Evolutionary conservation across 2,888 invertebrate genomes (phyloP).

Genomic region (Nasonia oneida): DNA sequence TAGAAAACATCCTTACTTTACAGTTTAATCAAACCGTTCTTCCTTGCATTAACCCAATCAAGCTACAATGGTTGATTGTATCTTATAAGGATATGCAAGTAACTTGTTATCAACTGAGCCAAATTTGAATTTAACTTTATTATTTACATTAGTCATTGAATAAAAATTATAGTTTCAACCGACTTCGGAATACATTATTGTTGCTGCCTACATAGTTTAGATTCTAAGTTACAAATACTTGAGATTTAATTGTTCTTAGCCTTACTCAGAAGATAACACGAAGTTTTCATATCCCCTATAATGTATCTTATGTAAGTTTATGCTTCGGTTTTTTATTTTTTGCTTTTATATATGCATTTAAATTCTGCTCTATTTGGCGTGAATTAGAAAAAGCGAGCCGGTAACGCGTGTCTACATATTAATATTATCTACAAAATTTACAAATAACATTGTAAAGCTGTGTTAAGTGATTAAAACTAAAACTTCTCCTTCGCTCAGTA

Average conservation of each 20-base stretch:
- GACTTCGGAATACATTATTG: background rate
- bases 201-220: conserved; percentile 6
- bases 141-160: conserved; percentile 13
- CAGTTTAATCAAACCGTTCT: conserved; percentile 19
- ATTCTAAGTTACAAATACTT: conserved; percentile 4
- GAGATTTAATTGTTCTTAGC: background rate
- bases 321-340: conserved; percentile 29
- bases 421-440: conserved; percentile 71
- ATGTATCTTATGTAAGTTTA: conserved; percentile 36
- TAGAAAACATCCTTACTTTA: conserved; percentile 33
- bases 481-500: background rate
- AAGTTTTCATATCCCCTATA: conserved; percentile 35
- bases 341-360: conserved; percentile 10
- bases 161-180: background rate
- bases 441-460: conserved; percentile 67
- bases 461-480: conserved; percentile 46
- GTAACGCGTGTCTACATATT: conserved; percentile 4
- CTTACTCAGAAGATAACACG: conserved; percentile 24
- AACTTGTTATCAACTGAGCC: conserved; percentile 28
- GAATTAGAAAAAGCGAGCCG: conserved; percentile 43
- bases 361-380: conserved; percentile 33
- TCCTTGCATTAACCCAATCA: conserved; percentile 24
- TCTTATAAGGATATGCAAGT: conserved; percentile 26
- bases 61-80: conserved; percentile 32
- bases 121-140: conserved; percentile 14